Percentiles rank a stretch among this genome's conserved stretches.
These are phyloP conservation scores for Albula goreensis DNA, from an alignment of 2,113 vertebrate genomes.

Conservation along the genomic window DNA sequence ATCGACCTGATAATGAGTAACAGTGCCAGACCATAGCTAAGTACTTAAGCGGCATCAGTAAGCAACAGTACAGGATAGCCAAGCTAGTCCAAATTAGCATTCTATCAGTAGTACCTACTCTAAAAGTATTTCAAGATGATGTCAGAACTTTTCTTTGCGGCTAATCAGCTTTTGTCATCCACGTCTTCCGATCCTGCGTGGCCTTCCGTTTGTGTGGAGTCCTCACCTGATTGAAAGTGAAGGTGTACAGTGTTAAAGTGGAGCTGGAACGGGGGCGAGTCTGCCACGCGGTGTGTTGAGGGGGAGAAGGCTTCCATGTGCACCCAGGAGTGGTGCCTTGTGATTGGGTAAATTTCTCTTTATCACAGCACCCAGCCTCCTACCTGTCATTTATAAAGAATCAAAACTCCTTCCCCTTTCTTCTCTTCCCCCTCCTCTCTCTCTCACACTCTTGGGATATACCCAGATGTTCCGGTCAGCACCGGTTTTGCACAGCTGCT, in stretches of 20 bases:
- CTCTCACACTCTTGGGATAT: not conserved
- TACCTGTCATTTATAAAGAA: not conserved
- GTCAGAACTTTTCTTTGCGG: not conserved
- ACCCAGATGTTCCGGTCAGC: not conserved
- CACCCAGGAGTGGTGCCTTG: slow-evolving; percentile 17
- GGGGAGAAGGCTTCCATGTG: not conserved
- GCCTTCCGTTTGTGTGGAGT: slow-evolving; percentile 12
- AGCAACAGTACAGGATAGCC: too few species aligned
- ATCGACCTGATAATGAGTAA: too few species aligned
- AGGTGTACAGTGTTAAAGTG: slow-evolving; percentile 34
- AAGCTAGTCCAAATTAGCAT: too few species aligned
- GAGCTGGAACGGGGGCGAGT: not conserved
- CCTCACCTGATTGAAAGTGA: slow-evolving; percentile 32
- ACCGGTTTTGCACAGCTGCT: not conserved
- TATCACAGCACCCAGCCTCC: slow-evolving; percentile 5
- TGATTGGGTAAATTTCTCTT: slow-evolving; percentile 33
- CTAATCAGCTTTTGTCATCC: not conserved
- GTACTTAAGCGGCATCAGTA: too few species aligned
- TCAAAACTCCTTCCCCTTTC: slow-evolving; percentile 5
- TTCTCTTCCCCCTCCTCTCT: not conserved
- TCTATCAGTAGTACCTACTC: not conserved
- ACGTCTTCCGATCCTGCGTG: not conserved
- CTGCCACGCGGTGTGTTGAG: not conserved
- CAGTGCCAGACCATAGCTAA: too few species aligned
- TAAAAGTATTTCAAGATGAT: slow-evolving; percentile 17